Evolutionary conservation across 2,797 vertebrate species (phyloP).

Genomic region (Alectoris magna): DNA sequence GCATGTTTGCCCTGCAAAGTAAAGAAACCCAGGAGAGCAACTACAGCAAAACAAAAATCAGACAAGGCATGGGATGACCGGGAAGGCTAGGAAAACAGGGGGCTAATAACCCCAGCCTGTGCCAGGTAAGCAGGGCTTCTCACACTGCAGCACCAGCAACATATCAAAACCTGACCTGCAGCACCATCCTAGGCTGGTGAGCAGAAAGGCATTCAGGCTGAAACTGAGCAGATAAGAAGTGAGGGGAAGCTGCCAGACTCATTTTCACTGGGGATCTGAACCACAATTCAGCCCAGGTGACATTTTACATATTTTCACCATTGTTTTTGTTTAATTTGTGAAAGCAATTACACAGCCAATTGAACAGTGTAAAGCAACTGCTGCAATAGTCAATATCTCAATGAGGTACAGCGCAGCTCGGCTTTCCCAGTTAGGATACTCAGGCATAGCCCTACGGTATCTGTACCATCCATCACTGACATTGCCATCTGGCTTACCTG

Average conservation of each 20-base stretch:
- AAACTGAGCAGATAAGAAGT: neutral
- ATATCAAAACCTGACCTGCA: neutral
- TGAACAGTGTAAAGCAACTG: constrained; percentile 69
- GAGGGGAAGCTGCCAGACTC: neutral
- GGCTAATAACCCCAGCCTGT: neutral
- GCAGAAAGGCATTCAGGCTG: neutral
- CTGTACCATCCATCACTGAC: constrained; percentile 65
- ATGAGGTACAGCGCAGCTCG: constrained; percentile 7
- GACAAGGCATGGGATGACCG: neutral
- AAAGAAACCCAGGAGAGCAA: neutral
- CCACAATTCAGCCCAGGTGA: constrained; percentile 55
- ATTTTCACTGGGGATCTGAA: constrained; percentile 12
- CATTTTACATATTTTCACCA: constrained; percentile 63
- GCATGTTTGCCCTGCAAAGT: neutral
- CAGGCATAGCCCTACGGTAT: constrained; percentile 37
- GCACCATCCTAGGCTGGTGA: neutral
- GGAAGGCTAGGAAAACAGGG: neutral
- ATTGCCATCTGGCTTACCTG: constrained; percentile 71
- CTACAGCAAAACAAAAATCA: neutral
- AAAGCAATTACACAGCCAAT: constrained; percentile 71
- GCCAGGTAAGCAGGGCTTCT: neutral
- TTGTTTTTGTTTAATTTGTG: constrained; percentile 62
- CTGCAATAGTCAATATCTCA: constrained; percentile 66
- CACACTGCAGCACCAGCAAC: neutral
- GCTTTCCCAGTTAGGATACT: constrained; percentile 37